Evolutionary conservation across 2,888 invertebrate species (phyloP).

Genomic region (Augochlorella aurata): DNA sequence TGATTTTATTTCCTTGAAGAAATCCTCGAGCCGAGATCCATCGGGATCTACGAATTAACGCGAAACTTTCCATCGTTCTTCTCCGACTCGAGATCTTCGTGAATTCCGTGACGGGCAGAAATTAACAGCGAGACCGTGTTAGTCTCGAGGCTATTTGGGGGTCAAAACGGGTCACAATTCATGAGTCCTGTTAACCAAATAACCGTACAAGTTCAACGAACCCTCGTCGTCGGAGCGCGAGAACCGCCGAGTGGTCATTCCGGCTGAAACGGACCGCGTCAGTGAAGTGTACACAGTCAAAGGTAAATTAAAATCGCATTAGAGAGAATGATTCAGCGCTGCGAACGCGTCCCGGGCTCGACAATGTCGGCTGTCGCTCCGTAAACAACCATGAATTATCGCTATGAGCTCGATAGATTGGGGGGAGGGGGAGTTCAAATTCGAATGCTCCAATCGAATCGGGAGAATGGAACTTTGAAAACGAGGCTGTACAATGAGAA

Average conservation of each 20-base stretch:
- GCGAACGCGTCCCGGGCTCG: not conserved
- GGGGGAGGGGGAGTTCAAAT: not conserved
- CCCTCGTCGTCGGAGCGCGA: slow-evolving; percentile 54
- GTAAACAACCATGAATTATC: not conserved
- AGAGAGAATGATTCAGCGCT: slow-evolving; percentile 29
- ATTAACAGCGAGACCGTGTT: slow-evolving; percentile 16
- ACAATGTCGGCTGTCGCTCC: not conserved
- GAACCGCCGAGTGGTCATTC: slow-evolving; percentile 24
- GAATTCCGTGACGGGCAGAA: not conserved
- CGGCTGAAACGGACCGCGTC: slow-evolving; percentile 42
- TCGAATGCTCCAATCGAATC: not conserved
- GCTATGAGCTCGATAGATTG: too few relatives aligned
- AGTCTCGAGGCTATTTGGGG: slow-evolving; percentile 36
- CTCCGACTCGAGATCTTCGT: not conserved
- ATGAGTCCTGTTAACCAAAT: slow-evolving; percentile 69
- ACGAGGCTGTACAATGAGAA: not conserved
- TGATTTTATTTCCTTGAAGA: slow-evolving; percentile 1
- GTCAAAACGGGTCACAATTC: slow-evolving; percentile 55
- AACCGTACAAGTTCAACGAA: slow-evolving; percentile 68
- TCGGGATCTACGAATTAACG: not conserved
- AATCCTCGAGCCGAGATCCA: not conserved
- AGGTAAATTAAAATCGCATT: slow-evolving; percentile 58
- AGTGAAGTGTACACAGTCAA: slow-evolving; percentile 35
- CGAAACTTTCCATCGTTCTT: not conserved
- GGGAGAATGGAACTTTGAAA: not conserved